Conservation (phyloP, 2,888 invertebrate species). For the Metalampra italica region DNA sequence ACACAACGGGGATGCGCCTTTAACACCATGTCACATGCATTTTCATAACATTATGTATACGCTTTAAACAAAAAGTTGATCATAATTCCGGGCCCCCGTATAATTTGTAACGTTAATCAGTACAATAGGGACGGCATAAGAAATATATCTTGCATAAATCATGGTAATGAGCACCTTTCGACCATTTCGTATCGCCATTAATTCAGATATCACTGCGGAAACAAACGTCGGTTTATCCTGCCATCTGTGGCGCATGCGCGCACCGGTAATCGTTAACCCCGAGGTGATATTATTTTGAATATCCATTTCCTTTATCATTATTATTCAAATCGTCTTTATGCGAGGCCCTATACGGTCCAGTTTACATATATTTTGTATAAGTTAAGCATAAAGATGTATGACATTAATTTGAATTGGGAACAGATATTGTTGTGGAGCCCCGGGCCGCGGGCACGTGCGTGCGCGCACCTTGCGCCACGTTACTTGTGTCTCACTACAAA, state of each 20-base stretch:
- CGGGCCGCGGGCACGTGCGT: slow-evolving; percentile 72
- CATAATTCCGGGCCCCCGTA: slow-evolving; percentile 20
- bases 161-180: slow-evolving; percentile 78
- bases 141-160: slow-evolving; percentile 76
- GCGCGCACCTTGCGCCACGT: slow-evolving; percentile 65
- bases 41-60: slow-evolving; percentile 21
- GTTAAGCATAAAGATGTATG: slow-evolving; percentile 69
- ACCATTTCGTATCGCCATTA: slow-evolving; percentile 75
- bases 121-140: slow-evolving; percentile 54
- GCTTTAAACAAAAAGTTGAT: slow-evolving; percentile 27
- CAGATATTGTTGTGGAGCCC: slow-evolving; percentile 63
- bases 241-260: slow-evolving; percentile 76
- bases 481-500: slow-evolving; percentile 3
- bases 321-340: slow-evolving; percentile 67
- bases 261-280: slow-evolving; percentile 78
- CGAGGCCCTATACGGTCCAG: slow-evolving; percentile 54
- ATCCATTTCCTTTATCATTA: slow-evolving; percentile 72
- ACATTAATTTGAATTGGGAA: slow-evolving; percentile 73
- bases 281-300: slow-evolving; percentile 79
- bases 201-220: slow-evolving; percentile 79
- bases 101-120: slow-evolving; percentile 51
- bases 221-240: slow-evolving; percentile 76
- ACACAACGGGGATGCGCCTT: slow-evolving; percentile 16
- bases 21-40: slow-evolving; percentile 24
- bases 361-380: slow-evolving; percentile 49